phyloP scores from a whole-genome alignment of 2,888 invertebrate species.

The Chloroclysta siterata region DNA sequence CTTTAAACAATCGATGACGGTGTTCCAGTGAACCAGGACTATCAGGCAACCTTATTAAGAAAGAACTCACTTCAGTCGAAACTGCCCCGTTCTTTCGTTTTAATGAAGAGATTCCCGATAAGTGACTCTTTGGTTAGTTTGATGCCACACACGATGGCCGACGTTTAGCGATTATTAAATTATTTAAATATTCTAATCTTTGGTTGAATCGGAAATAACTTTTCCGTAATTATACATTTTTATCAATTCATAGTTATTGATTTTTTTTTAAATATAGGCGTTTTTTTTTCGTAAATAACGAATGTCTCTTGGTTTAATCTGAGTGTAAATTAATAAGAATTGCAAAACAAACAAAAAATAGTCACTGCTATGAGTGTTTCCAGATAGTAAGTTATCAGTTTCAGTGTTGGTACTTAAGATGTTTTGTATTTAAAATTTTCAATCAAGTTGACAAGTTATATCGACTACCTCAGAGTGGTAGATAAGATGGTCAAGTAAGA shows the following conservation, averaged over 20 bases:
- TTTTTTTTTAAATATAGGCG: slow-evolving; percentile 11
- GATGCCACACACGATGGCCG: slow-evolving; percentile 63
- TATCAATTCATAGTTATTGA: slow-evolving; percentile 20
- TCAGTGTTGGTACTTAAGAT: slow-evolving; percentile 43
- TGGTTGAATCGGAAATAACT: slow-evolving; percentile 26
- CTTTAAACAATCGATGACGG: slow-evolving; percentile 6
- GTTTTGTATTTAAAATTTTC: slow-evolving; percentile 76
- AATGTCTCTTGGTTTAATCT: neutral
- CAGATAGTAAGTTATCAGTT: slow-evolving; percentile 42
- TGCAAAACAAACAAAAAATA: slow-evolving; percentile 25
- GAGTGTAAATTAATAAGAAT: slow-evolving; percentile 7
- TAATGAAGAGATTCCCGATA: slow-evolving; percentile 68
- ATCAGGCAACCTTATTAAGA: slow-evolving; percentile 48
- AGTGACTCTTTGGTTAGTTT: slow-evolving; percentile 50
- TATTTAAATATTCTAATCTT: slow-evolving; percentile 45
- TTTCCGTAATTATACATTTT: no score
- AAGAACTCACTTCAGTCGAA: slow-evolving; percentile 43
- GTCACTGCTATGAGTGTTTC: slow-evolving; percentile 37
- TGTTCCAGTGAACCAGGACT: slow-evolving; percentile 25
- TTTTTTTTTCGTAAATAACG: neutral
- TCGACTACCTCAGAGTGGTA: slow-evolving; percentile 71
- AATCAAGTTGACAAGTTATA: slow-evolving; percentile 69
- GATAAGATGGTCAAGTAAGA: slow-evolving; percentile 78
- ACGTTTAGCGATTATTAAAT: slow-evolving; percentile 43
- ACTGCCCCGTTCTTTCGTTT: slow-evolving; percentile 56